phyloP scores from a whole-genome alignment of 1,140 invertebrate genomes.

The Meloidogyne floridensis region DNA sequence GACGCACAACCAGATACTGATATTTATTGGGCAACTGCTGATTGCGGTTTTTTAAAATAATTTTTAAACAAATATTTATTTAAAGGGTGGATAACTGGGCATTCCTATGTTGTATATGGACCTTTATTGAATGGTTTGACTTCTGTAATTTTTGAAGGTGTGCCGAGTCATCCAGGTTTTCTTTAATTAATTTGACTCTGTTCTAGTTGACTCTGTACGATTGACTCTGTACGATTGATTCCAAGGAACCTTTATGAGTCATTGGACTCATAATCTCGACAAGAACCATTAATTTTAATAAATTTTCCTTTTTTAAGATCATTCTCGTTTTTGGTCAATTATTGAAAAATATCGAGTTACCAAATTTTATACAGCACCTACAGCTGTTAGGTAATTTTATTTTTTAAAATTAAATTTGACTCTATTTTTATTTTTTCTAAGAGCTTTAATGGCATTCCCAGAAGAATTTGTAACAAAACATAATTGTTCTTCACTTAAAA shows the following conservation, averaged over 20 bases:
- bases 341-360: conserved; percentile 82
- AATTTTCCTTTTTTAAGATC: conserved; percentile 35
- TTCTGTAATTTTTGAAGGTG: conserved; percentile 92
- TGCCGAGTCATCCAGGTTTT: conserved; percentile 74
- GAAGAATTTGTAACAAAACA: conserved; percentile 72
- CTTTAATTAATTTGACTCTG: neutral
- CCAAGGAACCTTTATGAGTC: too few relatives aligned
- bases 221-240: too few relatives aligned
- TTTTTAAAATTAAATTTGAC: too few relatives aligned
- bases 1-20: conserved; percentile 83
- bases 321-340: conserved; percentile 84
- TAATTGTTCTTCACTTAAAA: conserved; percentile 74
- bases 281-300: neutral
- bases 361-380: conserved; percentile 97
- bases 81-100: conserved; percentile 84
- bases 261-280: too few relatives aligned
- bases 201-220: too few relatives aligned
- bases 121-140: conserved; percentile 90
- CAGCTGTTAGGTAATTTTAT: conserved; percentile 75
- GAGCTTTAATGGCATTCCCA: conserved; percentile 86
- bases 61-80: neutral
- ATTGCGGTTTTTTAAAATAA: conserved; percentile 71
- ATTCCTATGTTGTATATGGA: conserved; percentile 92
- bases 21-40: conserved; percentile 98
- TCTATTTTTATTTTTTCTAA: too few relatives aligned